Conservation (phyloP, 2,888 invertebrate species). For the Timandra comae region DNA sequence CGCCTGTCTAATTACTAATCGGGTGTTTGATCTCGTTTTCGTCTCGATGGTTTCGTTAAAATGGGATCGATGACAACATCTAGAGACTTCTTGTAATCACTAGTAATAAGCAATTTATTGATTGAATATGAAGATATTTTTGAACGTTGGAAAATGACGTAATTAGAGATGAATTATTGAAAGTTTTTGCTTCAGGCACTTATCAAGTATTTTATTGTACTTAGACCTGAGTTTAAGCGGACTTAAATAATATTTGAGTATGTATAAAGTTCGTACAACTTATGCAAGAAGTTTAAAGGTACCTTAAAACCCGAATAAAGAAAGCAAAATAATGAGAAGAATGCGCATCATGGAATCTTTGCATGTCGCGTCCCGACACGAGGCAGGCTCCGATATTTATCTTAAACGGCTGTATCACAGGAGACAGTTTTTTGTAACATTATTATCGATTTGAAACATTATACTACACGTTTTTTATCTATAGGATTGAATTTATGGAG, state of each 20-base stretch:
- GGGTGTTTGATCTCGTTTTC: conserved; percentile 52
- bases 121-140: no score
- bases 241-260: no score
- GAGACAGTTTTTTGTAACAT: conserved; percentile 72
- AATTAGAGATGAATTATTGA: no score
- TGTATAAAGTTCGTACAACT: no score
- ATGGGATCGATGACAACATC: conserved; percentile 57
- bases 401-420: conserved; percentile 75
- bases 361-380: conserved; percentile 48
- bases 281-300: no score
- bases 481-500: conserved; percentile 12
- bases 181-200: no score
- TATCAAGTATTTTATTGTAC: no score
- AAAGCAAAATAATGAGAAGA: conserved; percentile 52
- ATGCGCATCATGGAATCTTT: conserved; percentile 68
- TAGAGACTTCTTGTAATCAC: no score
- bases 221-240: no score
- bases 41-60: conserved; percentile 39
- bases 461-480: conserved; percentile 41
- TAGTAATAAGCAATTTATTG: no score
- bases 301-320: conserved; percentile 17
- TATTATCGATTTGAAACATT: conserved; percentile 61
- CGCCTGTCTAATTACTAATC: conserved; percentile 73
- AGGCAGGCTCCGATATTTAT: conserved; percentile 71
- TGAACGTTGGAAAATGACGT: no score